Conservation (phyloP, 2,797 vertebrate species). For the Notolepis coatsorum region DNA sequence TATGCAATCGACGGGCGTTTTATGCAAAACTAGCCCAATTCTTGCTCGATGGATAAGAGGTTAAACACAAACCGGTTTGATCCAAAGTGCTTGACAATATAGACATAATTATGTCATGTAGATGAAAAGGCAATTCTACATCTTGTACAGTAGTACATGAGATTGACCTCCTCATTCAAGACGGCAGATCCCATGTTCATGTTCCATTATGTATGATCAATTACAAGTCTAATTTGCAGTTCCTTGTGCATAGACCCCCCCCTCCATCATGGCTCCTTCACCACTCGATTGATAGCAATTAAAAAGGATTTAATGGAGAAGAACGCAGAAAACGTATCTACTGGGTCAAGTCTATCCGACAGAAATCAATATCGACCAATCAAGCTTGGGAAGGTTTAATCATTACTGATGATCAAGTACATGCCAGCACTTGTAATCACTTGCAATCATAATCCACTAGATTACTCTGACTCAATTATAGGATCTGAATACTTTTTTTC, state of each 20-base stretch:
- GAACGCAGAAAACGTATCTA: neutral
- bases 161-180: too few relatives aligned
- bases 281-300: constrained; percentile 24
- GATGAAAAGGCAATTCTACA: constrained; percentile 9
- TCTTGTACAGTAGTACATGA: neutral
- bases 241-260: neutral
- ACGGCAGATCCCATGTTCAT: neutral
- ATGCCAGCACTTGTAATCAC: too few relatives aligned
- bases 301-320: constrained; percentile 17
- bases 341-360: constrained; percentile 6
- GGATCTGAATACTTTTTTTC: too few relatives aligned
- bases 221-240: constrained; percentile 24
- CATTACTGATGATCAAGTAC: too few relatives aligned
- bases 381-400: neutral
- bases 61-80: too few relatives aligned
- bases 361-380: constrained; percentile 12
- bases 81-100: constrained; percentile 14
- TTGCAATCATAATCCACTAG: neutral
- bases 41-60: too few relatives aligned
- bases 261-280: constrained; percentile 19
- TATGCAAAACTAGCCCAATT: too few relatives aligned
- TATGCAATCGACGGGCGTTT: too few relatives aligned
- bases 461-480: neutral
- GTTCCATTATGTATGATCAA: constrained; percentile 36
- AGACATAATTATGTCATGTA: constrained; percentile 17